A percentile compares a stretch with the other conserved stretches of the same genome.
phyloP scores from a whole-genome alignment of 2,888 invertebrate genomes.

The Loripinus fragilis region DNA sequence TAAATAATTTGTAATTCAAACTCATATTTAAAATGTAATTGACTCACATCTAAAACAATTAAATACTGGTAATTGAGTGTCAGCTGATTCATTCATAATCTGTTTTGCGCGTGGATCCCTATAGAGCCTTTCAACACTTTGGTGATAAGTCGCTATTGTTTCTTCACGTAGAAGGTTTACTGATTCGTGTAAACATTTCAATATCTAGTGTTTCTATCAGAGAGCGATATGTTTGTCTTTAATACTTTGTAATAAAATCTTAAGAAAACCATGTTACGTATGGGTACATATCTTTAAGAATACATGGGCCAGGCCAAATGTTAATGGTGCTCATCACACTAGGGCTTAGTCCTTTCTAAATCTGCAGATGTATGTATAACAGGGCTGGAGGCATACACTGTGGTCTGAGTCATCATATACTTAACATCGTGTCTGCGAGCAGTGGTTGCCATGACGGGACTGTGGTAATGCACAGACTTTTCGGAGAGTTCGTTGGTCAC shows the following conservation, averaged over 20 bases:
- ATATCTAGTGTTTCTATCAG: neutral
- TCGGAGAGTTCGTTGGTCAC: too few species aligned
- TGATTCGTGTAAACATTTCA: constrained; percentile 1
- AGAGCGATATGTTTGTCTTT: neutral
- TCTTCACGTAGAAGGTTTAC: neutral
- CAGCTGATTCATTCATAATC: neutral
- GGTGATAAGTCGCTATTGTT: neutral
- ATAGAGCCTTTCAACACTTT: neutral
- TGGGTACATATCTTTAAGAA: neutral
- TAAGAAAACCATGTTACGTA: constrained; percentile 6
- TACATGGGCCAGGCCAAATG: too few species aligned
- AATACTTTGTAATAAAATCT: constrained; percentile 7
- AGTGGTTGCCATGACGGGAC: too few species aligned
- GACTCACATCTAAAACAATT: neutral
- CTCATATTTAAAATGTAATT: neutral
- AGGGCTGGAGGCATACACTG: too few species aligned
- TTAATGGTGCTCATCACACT: too few species aligned
- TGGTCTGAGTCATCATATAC: too few species aligned
- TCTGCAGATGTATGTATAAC: too few species aligned
- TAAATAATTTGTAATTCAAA: constrained; percentile 2
- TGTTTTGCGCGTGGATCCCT: neutral
- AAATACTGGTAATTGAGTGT: neutral
- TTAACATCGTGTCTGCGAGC: too few species aligned
- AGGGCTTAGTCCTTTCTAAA: too few species aligned
- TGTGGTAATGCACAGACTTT: too few species aligned